Base-by-base conservation (phyloP, 2,113 vertebrate genomes). In the Oncorhynchus mykiss region DNA sequence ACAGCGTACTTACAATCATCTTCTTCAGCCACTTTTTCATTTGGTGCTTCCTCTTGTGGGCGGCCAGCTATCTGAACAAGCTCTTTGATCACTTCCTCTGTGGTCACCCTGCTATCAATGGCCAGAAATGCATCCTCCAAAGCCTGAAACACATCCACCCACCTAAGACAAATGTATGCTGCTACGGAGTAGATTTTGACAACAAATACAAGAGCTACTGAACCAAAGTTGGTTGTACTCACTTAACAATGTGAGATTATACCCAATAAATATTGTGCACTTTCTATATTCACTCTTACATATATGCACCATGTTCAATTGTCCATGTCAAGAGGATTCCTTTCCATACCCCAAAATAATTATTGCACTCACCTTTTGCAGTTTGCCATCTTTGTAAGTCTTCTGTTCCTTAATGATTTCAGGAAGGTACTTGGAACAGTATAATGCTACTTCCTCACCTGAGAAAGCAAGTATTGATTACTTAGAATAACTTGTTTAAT, bases 371-470 rank as follows among this genome's bases (percentile, higher is more conserved):
- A 99, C 98, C 96, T 98, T 99, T 78, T 99, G 97, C 84, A 99
- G 83, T 84, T 99, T 99, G 72, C 97, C 97, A 73, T 99, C 97
- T 91, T 97, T 97, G 82, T 99, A 99, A 1, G 96, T 93, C 80
- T 95, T 97, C 93, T 99, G 98, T 71, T 97, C 95, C 89, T 98
- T 99, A 88, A 99, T 99, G 78, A 98, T 95, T 65, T 96, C 95
- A 67, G 98, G 97, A 72, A 99, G 95, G 74, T 99, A 98, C 93
- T 99, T 99, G 86, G 98, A 97, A 94, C 98, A 99, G 83, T 98
- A 99, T 25, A 99, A 90, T 16, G 98, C 98, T 81, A 99, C 98
- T 82, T 99, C 98, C 86, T 99, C 98, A 82, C 98, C 98, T 99
- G 74, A 89, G 92, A 39, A 29, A 11, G 39, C 39, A 45, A 45